Evolutionary conservation across 2,113 vertebrate genomes (phyloP), one percentile per base, ranked within the genome.

Genomic region (Vulpes vulpes): DNA sequence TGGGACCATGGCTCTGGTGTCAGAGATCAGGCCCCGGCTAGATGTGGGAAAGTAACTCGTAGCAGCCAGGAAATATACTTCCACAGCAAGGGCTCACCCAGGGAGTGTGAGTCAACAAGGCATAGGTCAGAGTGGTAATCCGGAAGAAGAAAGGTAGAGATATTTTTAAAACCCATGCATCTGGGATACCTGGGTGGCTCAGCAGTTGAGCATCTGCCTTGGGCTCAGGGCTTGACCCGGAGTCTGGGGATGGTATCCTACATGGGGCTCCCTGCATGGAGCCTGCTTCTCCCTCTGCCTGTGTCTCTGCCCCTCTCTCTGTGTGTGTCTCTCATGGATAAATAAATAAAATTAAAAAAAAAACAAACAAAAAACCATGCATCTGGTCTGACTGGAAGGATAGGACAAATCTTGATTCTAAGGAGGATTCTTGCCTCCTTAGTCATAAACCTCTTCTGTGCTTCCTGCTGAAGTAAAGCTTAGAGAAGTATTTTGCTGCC

Each of bases 391-490:
- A 71, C 20, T 38, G 53, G 80, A 89, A 85, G 3, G 1, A 49
- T 55, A 62, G 67, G 62, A 16, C 15, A 51, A 38, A 35, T 94
- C 90, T 95, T 67, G 38, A 65, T 91, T 88, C n/a, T 67, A 64
- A 88, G 59, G 76, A 74, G 27, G 89, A 43, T 35, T 78, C 81
- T 38, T 94, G 49, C 51, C 74, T 87, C 51, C 74, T 87, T 88
- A 57, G 27, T 81, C 62, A 32, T 76, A 32, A 91, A 55, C 3
- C 17, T 92, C 27, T 69, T 35, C 11, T 1, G 4, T 51, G 38
- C n/a, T 71, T 91, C 43, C 67, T 84, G 62, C 25, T 27, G 81
- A 64, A 76, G n/a, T 91, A 80, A 78, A 65, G 74, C 83, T 89
- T 35, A 85, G 53, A 96, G 53, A 78, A 38, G 4, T 62, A 38